A percentile compares a stretch with the other conserved stretches of the same genome.
Conservation (phyloP, 2,113 vertebrate genomes). For the Psettodes erumei region DNA sequence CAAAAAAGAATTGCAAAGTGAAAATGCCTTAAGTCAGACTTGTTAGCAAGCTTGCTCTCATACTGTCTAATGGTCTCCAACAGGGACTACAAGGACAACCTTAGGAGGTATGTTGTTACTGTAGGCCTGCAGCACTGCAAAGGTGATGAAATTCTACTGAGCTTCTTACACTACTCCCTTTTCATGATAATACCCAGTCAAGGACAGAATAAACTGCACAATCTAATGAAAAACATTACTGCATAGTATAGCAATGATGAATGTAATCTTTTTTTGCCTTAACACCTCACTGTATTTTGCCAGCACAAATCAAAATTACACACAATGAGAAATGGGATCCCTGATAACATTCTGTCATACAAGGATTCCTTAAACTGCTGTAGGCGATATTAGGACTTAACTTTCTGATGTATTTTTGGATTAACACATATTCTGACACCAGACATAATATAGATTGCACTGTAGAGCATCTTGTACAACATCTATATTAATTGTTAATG, state of each 20-base stretch:
- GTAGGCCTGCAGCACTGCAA: conserved; percentile 18
- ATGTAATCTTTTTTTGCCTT: background rate
- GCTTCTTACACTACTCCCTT: conserved; percentile 44
- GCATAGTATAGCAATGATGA: background rate
- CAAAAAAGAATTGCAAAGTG: conserved; percentile 68
- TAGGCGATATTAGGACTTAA: background rate
- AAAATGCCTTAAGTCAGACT: conserved; percentile 69
- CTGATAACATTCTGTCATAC: background rate
- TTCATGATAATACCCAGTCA: conserved; percentile 4
- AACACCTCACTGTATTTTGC: background rate
- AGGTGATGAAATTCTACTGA: conserved; percentile 66
- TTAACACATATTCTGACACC: background rate
- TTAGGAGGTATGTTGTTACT: conserved; percentile 14
- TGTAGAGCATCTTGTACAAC: background rate
- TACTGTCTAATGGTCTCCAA: conserved; percentile 36
- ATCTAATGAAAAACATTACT: background rate
- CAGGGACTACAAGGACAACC: conserved; percentile 58
- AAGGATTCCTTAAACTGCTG: background rate
- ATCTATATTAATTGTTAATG: too few relatives aligned
- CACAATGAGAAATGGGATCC: background rate
- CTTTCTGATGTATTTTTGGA: background rate
- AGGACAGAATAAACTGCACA: background rate
- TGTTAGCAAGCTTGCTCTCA: conserved; percentile 51
- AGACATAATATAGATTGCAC: background rate
- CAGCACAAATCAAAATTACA: background rate